phyloP scores from a whole-genome alignment of 2,888 invertebrate species.

The Drosophila quinaria region DNA sequence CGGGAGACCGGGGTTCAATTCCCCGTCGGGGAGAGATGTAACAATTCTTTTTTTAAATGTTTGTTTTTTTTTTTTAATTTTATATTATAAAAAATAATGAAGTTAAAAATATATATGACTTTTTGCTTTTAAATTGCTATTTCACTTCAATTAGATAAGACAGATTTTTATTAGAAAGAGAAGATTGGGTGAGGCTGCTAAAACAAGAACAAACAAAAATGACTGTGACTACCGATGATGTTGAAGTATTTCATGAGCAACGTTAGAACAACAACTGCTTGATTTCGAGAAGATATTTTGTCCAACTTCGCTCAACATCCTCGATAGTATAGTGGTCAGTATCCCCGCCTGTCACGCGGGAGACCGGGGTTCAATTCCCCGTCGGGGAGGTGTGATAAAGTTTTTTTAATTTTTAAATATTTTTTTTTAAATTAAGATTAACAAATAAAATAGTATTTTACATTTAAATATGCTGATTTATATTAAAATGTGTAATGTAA shows the following conservation, averaged over 20 bases:
- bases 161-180: background rate
- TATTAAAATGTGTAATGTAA: background rate
- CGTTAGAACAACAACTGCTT: background rate
- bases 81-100: background rate
- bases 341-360: slow-evolving; percentile 70
- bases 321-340: slow-evolving; percentile 74
- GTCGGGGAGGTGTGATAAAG: slow-evolving; percentile 46
- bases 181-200: background rate
- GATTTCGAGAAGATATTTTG: background rate
- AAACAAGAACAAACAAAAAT: background rate
- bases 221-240: background rate
- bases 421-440: background rate
- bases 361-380: slow-evolving; percentile 68
- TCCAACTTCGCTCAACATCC: accelerated
- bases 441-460: background rate
- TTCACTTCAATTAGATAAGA: background rate
- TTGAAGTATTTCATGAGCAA: background rate
- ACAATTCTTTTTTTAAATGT: background rate
- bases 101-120: background rate
- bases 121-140: no score
- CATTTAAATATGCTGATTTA: background rate
- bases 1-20: slow-evolving; percentile 72
- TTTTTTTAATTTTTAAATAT: background rate
- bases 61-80: slow-evolving; percentile 5
- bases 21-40: slow-evolving; percentile 59